Base-by-base conservation (phyloP, 2,113 vertebrate species). In the Polypterus senegalus region DNA sequence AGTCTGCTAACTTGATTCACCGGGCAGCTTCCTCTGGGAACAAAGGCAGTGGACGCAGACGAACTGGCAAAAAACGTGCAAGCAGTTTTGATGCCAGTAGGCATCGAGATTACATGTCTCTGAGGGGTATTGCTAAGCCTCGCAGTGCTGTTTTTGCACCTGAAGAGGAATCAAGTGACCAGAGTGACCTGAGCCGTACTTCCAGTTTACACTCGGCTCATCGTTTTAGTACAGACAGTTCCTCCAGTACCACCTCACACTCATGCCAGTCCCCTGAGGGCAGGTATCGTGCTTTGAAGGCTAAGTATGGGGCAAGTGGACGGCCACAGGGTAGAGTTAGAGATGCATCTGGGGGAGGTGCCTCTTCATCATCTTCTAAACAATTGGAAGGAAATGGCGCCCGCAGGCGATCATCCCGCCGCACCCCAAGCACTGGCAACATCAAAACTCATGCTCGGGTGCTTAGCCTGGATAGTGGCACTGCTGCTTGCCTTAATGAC, bases 61-160 rank as follows among this genome's bases (percentile, higher is more conserved):
- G 91, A 63, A 81, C 83, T 43, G 88, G 90, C 47, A 97, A 97
- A 80, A 97, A 97, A 68, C 88, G 96, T 49, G 96, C 96, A 44
- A 98, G 94, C 79, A 98, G 96, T 74, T 97, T 98, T 49, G 96
- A 98, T 46, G 88, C 92, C n/a, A 92, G 92, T 70, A 90, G 91
- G 54, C 94, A 92, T 67, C 86, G 90, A 74, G 96, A 97, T 79
- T 92, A 91, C 52, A 75, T 91, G 66, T 88, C 87, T 6, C 74
- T 91, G 67, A 86, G 92, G 57, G 84, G 88, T 4, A 76, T 90
- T 66, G 86, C 92, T 69, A 96, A 97, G 79, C 93, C 92, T 57
- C 90, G 88, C 62, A 92, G 91, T 62, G 86, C 92, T 54, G 79
- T 89, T 10, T 94, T 95, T 66, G 85, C 88, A 70, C 87, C 86